Evolutionary conservation across 2,888 invertebrate genomes (phyloP).

Genomic region (Spilosoma lubricipeda): DNA sequence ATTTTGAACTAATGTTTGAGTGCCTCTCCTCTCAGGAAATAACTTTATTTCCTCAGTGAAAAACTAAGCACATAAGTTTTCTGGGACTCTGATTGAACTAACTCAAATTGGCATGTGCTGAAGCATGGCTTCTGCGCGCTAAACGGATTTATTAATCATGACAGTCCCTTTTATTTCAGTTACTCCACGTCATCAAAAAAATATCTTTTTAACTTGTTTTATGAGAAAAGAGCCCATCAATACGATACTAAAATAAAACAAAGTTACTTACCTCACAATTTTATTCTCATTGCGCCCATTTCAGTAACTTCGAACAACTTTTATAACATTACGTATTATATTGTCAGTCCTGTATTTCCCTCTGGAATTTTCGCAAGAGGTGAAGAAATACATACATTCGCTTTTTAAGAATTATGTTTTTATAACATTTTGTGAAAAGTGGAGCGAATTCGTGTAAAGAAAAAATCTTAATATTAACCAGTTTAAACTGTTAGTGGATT

Average conservation of each 20-base stretch:
- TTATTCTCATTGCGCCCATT: slow-evolving; percentile 18
- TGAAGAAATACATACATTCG: slow-evolving; percentile 5
- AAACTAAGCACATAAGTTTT: too few relatives aligned
- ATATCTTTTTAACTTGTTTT: slow-evolving; percentile 6
- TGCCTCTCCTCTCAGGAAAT: too few relatives aligned
- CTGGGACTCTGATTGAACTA: too few relatives aligned
- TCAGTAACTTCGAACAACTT: slow-evolving; percentile 18
- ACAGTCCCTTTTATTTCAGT: not conserved
- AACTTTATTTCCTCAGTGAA: too few relatives aligned
- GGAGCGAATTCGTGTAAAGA: not conserved
- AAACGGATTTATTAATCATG: not conserved
- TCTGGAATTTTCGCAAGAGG: slow-evolving; percentile 8
- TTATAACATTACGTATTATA: slow-evolving; percentile 21
- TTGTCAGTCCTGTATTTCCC: slow-evolving; percentile 23
- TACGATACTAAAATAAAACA: slow-evolving; percentile 14
- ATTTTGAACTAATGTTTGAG: too few relatives aligned
- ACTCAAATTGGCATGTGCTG: too few relatives aligned
- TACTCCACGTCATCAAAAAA: slow-evolving; percentile 3
- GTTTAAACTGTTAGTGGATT: too few relatives aligned
- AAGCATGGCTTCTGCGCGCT: too few relatives aligned
- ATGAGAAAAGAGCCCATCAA: not conserved
- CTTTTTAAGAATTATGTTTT: not conserved
- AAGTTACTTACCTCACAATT: slow-evolving; percentile 12
- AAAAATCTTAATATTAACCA: not conserved
- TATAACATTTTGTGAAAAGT: not conserved